Evolutionary conservation across 2,797 vertebrate genomes (phyloP), one percentile per base, ranked within the genome.

Genomic region (Acropternis orthonyx): DNA sequence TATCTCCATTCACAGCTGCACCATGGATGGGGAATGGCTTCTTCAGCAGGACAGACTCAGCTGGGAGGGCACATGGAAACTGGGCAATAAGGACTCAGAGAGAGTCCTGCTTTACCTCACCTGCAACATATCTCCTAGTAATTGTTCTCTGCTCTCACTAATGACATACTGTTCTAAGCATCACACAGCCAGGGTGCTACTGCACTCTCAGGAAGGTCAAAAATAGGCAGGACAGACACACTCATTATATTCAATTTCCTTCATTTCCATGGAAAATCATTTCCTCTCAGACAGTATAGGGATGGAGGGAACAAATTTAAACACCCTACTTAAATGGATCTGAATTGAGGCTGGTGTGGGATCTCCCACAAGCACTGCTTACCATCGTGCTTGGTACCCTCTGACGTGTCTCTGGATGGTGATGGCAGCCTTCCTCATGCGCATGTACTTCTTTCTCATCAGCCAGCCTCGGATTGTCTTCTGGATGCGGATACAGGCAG

Each of bases 381-480:
- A 99, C 99, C 99, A 99, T 97, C 99, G 98, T 52, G 99, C 99
- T 95, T 99, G 99, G 98, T 99, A 98, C 59, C 99, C 99, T 67
- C 99, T 98, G 97, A 99, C 98, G 6, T 98, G 98, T 98, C 99
- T 98, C 98, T 99, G 99, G 95, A 99, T 98, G 48, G 98, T 98
- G 97, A 99, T 98, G 85, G 99, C 99, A 1, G 99, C 98, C 32
- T 86, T 98, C 95, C 98, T 98, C 98, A 99, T 98, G 37, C 99
- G 98, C 93, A 99, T 69, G 92, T 98, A 99, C 98, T 99, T 99
- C 98, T 99, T 99, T 13, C 99, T 98, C 28, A 98, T 98, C 96
- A 99, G 97, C 99, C 99, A 99, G 80, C 99, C 99, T 59, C 99
- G 98, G 89, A 99, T 99, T 0, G 99, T 99, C 97, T 99, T 99